These are phyloP conservation scores for Chionis minor DNA, from an alignment of 2,113 vertebrate species.

Conservation along the genomic window DNA sequence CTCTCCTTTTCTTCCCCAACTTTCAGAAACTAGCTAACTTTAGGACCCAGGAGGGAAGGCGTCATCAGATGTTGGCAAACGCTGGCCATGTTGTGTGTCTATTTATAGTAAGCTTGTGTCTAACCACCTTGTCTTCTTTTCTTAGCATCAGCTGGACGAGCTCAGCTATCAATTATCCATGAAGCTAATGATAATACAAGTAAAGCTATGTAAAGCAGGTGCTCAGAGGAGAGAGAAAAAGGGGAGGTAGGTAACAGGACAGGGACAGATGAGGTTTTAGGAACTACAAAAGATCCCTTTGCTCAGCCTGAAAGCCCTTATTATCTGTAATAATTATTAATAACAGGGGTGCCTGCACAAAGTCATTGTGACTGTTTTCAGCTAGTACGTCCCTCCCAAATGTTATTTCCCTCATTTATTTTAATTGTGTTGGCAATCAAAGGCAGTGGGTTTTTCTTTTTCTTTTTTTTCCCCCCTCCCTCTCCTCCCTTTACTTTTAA, in stretches of 20 bases:
- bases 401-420: constrained; percentile 37
- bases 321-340: constrained; percentile 48
- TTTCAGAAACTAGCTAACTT: constrained; percentile 40
- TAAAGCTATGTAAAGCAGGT: constrained; percentile 70
- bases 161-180: constrained; percentile 77
- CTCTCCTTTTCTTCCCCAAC: not conserved
- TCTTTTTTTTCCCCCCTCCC: too few species aligned
- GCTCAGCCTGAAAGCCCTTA: constrained; percentile 25
- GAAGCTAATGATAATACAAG: constrained; percentile 70
- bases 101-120: constrained; percentile 77
- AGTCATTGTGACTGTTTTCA: not conserved
- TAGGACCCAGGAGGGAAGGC: constrained; percentile 52
- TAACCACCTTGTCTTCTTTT: constrained; percentile 78
- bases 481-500: not conserved
- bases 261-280: not conserved
- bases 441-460: not conserved
- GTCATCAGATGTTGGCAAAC: constrained; percentile 70
- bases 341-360: not conserved
- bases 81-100: constrained; percentile 71
- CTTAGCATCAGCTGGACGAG: constrained; percentile 71
- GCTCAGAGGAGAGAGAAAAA: constrained; percentile 24
- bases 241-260: not conserved
- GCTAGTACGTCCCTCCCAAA: not conserved
- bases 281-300: not conserved
- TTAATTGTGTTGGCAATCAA: constrained; percentile 37